Conservation (phyloP, 1,140 invertebrate genomes). For the Eriocheir sinensis region DNA sequence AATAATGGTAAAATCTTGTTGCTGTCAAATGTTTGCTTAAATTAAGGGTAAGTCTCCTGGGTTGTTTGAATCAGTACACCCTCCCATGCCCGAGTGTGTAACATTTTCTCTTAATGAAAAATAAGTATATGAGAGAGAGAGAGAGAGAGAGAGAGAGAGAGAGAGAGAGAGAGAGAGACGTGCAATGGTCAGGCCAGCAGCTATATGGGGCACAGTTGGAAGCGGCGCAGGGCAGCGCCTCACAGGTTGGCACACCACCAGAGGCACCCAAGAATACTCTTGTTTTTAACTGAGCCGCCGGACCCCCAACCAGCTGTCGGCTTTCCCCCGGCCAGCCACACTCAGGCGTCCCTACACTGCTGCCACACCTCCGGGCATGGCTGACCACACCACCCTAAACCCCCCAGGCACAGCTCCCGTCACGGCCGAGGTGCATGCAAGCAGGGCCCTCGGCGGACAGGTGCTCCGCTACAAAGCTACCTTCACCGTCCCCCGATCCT, state of each 20-base stretch:
- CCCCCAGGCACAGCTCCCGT: not conserved
- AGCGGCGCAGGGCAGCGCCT: not conserved
- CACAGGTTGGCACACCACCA: not conserved
- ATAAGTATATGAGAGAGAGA: constrained; percentile 28
- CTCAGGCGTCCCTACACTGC: not conserved
- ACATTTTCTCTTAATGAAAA: not conserved
- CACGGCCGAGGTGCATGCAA: not conserved
- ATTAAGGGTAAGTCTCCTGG: not conserved
- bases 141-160: constrained; percentile 64
- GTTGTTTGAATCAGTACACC: not conserved
- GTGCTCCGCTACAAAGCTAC: not conserved
- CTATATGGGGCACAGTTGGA: constrained; percentile 11
- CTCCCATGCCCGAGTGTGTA: not conserved
- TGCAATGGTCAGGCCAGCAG: not conserved
- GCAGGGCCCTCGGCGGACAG: not conserved
- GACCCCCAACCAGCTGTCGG: not conserved
- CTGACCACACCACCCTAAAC: not conserved
- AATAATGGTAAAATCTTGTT: no score
- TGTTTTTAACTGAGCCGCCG: not conserved
- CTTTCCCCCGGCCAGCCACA: not conserved
- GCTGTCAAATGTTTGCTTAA: no score
- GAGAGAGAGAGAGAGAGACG: constrained; percentile 53
- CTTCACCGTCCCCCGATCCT: not conserved
- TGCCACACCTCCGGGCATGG: not conserved
- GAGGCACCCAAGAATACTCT: constrained; percentile 1